Percentiles rank a stretch among this genome's conserved stretches.
Evolutionary conservation across 2,797 vertebrate species (phyloP).

Genomic region (Dipus sagitta): DNA sequence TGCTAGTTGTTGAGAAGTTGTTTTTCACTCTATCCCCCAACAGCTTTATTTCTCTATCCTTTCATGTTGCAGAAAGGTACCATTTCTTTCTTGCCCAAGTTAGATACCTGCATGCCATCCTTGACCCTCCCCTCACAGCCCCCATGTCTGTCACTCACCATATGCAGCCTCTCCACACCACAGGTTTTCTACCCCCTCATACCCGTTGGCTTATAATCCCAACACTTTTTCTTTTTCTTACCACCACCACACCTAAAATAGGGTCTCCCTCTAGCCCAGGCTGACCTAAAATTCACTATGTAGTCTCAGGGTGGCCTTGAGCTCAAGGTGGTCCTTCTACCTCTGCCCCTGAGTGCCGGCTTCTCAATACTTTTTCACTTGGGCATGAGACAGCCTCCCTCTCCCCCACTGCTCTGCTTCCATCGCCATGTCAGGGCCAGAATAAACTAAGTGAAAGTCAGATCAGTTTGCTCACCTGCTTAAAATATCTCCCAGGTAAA

Average conservation of each 20-base stretch:
- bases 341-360: no score
- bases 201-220: background rate
- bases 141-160: background rate
- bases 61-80: background rate
- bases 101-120: background rate
- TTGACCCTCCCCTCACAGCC: background rate
- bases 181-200: background rate
- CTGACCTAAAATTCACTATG: no score
- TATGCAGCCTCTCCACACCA: background rate
- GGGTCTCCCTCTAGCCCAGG: no score
- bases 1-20: background rate
- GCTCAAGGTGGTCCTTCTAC: no score
- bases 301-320: no score
- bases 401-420: background rate
- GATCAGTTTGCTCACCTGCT: background rate
- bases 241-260: no score
- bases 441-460: background rate
- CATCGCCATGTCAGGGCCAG: background rate
- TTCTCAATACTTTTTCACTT: background rate
- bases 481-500: conserved; percentile 26
- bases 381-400: background rate
- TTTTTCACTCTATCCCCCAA: no score
- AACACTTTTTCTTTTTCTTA: background rate
- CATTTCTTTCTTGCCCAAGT: background rate
- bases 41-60: background rate